A percentile compares a stretch with the other conserved stretches of the same genome.
Evolutionary conservation across 2,113 vertebrate genomes (phyloP).

Genomic region (Oriolus oriolus): DNA sequence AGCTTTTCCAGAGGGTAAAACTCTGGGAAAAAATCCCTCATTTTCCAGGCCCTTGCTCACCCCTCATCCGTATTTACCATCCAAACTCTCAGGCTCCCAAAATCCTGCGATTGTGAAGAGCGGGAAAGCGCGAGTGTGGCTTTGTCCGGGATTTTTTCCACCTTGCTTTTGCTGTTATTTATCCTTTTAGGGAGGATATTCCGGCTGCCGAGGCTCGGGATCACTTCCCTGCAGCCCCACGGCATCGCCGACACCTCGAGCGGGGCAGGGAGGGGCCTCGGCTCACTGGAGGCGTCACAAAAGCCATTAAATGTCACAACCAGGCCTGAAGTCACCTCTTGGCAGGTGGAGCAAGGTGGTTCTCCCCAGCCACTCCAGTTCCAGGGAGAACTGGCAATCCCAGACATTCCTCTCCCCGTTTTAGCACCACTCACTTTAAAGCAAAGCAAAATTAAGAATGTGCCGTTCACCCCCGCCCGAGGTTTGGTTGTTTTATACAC

Average conservation of each 20-base stretch:
- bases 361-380: not conserved
- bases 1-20: not conserved
- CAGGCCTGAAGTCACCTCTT: not conserved
- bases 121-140: rapidly evolving
- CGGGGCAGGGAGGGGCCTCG: not conserved
- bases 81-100: not conserved
- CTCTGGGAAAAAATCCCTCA: rapidly evolving
- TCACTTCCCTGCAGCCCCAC: not conserved
- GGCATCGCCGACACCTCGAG: not conserved
- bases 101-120: not conserved
- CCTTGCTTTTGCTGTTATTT: not conserved
- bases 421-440: not conserved
- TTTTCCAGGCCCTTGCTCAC: not conserved
- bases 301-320: not conserved
- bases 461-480: not conserved
- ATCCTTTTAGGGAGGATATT: not conserved
- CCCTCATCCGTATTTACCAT: rapidly evolving
- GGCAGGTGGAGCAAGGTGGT: not conserved
- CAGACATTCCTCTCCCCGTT: not conserved
- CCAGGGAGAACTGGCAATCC: not conserved
- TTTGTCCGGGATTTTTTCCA: rapidly evolving
- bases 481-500: not conserved
- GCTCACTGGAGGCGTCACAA: not conserved
- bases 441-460: not conserved
- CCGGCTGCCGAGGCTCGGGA: not conserved